Base-by-base conservation (phyloP, 2,888 invertebrate species). In the Mythimna loreyi region DNA sequence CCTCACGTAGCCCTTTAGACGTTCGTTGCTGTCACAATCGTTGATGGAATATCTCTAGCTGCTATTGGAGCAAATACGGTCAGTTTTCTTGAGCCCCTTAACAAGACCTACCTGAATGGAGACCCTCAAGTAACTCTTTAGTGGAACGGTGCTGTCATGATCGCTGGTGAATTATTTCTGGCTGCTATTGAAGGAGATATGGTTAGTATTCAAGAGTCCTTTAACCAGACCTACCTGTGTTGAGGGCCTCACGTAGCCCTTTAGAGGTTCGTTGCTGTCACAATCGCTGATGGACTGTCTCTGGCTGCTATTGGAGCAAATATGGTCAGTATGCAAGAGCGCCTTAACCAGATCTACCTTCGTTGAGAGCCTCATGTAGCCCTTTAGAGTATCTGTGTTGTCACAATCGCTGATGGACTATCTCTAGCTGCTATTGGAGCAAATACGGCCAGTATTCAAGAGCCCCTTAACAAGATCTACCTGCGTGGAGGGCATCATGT, bases 401-500 rank as follows among this genome's bases (percentile, higher is more conserved):
- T 96, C 30, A 98, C 98, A n/a, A 96, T 98, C 84, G 96, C 96
- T 71, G 97, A 98, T 89, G 97, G 97, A 11, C 93, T 98, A 62
- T 98, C 98, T 13, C 90, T 86, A 40, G 98, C 98, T 95, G 97
- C 97, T 28, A 91, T 96, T 69, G 96, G 96, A 55, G 96, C 96
- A 64, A 96, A 97, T 72, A 96, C 96, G 96, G 98, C 97, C 5
- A 74, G 72, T 67, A n/a, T 33, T 6, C 21, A 8, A 33, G 96
- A 98, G 89, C 98, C 98, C 0, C 95, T 98, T 56, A 98, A 98
- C 92, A 97, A 97, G 83, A 97, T 98, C 0, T 98, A 98, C 87
- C 91, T 96, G 59, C 96, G 97, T 7, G 98, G 98, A 0, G 96
- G 97, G 84, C 96, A 97, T 0, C 98, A 98, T 85, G 96, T 94